These are phyloP conservation scores for Spodoptera exigua DNA, from an alignment of 2,888 invertebrate genomes.

Conservation along the genomic window DNA sequence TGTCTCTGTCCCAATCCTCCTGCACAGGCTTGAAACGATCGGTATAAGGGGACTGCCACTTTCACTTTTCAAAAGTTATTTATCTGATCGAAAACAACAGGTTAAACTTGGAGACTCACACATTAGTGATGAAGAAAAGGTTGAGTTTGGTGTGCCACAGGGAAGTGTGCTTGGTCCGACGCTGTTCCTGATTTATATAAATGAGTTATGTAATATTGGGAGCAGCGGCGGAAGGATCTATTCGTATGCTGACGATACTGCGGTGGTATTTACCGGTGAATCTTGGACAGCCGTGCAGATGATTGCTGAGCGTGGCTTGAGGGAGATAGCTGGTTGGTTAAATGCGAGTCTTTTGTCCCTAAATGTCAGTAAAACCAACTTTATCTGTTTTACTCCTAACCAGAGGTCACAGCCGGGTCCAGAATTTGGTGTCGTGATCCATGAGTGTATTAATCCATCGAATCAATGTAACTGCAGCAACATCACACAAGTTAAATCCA, in stretches of 20 bases:
- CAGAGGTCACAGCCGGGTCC: not conserved
- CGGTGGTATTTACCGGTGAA: not conserved
- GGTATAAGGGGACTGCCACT: constrained; percentile 1
- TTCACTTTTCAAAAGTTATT: not conserved
- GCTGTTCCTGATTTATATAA: too few relatives aligned
- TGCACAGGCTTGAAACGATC: not conserved
- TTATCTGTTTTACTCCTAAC: too few relatives aligned
- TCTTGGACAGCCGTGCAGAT: not conserved
- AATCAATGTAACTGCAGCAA: not conserved
- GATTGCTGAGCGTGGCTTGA: not conserved
- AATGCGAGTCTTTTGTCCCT: too few relatives aligned
- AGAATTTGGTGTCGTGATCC: not conserved
- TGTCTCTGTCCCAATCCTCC: too few relatives aligned
- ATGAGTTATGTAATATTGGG: not conserved
- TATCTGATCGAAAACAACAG: not conserved
- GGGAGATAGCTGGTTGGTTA: too few relatives aligned
- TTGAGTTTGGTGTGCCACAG: not conserved
- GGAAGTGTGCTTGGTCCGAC: too few relatives aligned
- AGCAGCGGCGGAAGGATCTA: constrained; percentile 1
- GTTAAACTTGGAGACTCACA: not conserved
- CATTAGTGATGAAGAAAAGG: not conserved
- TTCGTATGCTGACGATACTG: constrained; percentile 3
- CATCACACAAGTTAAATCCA: not conserved
- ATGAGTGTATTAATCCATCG: not conserved
- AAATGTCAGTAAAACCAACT: too few relatives aligned